Evolutionary conservation across 1,140 invertebrate genomes (phyloP).

Genomic region (Araneus ventricosus): DNA sequence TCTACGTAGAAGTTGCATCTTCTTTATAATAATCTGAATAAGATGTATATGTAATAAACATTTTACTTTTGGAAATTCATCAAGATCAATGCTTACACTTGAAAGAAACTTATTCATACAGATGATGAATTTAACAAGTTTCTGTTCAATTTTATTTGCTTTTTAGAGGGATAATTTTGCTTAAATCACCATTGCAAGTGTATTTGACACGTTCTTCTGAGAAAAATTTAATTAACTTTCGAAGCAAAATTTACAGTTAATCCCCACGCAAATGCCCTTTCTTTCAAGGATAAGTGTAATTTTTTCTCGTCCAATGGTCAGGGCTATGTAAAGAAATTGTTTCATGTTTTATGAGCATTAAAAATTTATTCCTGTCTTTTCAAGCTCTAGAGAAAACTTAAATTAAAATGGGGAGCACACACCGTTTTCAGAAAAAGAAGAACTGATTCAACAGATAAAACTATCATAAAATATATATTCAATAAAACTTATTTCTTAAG

Average conservation of each 20-base stretch:
- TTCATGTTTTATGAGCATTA: not conserved
- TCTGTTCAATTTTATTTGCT: not conserved
- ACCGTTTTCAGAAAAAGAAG: not conserved
- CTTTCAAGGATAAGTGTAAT: not conserved
- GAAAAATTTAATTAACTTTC: constrained; percentile 31
- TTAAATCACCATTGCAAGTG: not conserved
- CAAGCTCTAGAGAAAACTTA: not conserved
- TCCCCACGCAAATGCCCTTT: not conserved
- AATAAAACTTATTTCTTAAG: too few relatives aligned
- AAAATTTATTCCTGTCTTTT: not conserved
- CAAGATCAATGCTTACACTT: not conserved
- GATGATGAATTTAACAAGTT: not conserved
- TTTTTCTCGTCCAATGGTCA: not conserved
- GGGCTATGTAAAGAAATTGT: not conserved
- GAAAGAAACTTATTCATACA: not conserved
- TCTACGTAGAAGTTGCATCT: not conserved
- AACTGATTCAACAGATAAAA: not conserved
- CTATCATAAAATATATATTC: not conserved
- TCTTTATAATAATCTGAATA: not conserved
- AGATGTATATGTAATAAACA: not conserved
- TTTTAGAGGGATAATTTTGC: not conserved
- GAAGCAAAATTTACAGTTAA: not conserved
- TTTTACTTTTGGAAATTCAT: not conserved
- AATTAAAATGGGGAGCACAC: not conserved
- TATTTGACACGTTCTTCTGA: not conserved